phyloP scores from a whole-genome alignment of 2,888 invertebrate genomes.

The Sclerodermus sp. region DNA sequence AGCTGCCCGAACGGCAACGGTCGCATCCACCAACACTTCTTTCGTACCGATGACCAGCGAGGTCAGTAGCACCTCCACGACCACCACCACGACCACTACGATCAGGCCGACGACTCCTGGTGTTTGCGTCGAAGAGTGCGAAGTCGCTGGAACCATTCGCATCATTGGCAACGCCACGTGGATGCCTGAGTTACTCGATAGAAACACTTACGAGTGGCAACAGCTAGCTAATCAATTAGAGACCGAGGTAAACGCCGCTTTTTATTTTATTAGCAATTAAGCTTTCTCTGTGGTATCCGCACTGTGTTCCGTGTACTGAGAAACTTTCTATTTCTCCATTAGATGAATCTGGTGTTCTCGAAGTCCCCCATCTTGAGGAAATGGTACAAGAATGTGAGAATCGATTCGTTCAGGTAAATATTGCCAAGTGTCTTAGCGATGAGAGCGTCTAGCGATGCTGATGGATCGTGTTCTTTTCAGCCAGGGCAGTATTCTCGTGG shows the following conservation, averaged over 20 bases:
- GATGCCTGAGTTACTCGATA: slow-evolving; percentile 83
- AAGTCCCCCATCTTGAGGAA: slow-evolving; percentile 73
- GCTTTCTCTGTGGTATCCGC: background rate
- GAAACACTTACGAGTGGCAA: slow-evolving; percentile 86
- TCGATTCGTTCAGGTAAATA: slow-evolving; percentile 75
- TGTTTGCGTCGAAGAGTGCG: slow-evolving; percentile 75
- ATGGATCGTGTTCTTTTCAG: slow-evolving; percentile 63
- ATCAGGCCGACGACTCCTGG: slow-evolving; percentile 76
- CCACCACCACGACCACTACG: slow-evolving; percentile 73
- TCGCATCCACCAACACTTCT: slow-evolving; percentile 60
- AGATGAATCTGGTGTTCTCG: slow-evolving; percentile 83
- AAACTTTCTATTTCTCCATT: slow-evolving; percentile 46
- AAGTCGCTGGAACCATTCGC: slow-evolving; percentile 83
- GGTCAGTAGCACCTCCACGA: slow-evolving; percentile 66
- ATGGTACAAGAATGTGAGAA: slow-evolving; percentile 84
- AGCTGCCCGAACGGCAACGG: slow-evolving; percentile 66
- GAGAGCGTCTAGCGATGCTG: too few relatives aligned
- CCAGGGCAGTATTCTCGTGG: slow-evolving; percentile 84
- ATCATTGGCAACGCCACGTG: slow-evolving; percentile 74
- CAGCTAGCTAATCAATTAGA: slow-evolving; percentile 78
- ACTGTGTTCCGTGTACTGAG: background rate
- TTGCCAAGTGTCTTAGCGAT: slow-evolving; percentile 2
- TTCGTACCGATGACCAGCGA: slow-evolving; percentile 57
- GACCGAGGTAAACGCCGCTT: slow-evolving; percentile 66
- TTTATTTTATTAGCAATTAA: background rate